These are phyloP conservation scores for Heliconius ismenius DNA, from an alignment of 2,888 invertebrate species.

Conservation along the genomic window DNA sequence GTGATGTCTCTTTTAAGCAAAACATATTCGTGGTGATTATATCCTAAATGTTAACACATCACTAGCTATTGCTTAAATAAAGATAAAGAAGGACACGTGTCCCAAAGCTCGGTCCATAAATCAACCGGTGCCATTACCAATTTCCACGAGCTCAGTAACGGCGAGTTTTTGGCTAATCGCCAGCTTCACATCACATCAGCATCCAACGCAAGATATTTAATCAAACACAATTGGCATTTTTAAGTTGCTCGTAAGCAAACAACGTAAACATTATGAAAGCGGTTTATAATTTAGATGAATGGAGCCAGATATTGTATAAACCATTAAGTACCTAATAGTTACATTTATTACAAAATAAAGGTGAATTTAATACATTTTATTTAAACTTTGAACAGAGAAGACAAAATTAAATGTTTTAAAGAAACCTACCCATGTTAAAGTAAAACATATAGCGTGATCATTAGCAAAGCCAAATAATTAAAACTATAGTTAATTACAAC, in stretches of 20 bases:
- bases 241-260: constrained; percentile 12
- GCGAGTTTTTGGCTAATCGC: constrained; percentile 42
- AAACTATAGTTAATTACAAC: constrained; percentile 48
- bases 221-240: constrained; percentile 33
- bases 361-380: background rate
- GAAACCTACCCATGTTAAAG: constrained; percentile 3
- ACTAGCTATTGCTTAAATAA: background rate
- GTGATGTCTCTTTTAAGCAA: background rate
- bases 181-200: constrained; percentile 37
- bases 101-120: constrained; percentile 33
- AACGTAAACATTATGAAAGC: constrained; percentile 11
- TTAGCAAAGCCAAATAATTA: constrained; percentile 40
- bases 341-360: background rate
- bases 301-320: background rate
- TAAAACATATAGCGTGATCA: constrained; percentile 28
- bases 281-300: constrained; percentile 19
- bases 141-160: constrained; percentile 42
- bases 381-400: background rate
- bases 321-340: background rate
- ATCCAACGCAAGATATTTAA: constrained; percentile 40
- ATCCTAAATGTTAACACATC: background rate
- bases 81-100: constrained; percentile 29
- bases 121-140: constrained; percentile 38
- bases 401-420: background rate
- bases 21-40: background rate